These are phyloP conservation scores for Phoebastria nigripes DNA, from an alignment of 2,797 vertebrate species.

Conservation along the genomic window DNA sequence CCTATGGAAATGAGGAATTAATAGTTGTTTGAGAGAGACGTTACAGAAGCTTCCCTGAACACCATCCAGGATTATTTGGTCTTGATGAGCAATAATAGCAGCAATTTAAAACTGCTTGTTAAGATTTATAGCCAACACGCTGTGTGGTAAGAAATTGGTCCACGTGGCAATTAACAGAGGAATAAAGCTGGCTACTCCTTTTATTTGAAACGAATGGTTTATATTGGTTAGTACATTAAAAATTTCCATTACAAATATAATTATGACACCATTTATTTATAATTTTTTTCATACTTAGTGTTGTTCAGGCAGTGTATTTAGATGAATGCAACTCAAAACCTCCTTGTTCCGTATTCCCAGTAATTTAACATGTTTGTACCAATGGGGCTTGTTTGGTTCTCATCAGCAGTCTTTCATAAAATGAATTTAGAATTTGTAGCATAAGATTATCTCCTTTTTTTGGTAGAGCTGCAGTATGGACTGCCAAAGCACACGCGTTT, in stretches of 20 bases:
- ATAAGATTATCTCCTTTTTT: not conserved
- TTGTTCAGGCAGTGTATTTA: not conserved
- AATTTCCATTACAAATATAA: constrained; percentile 20
- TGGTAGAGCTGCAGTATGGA: not conserved
- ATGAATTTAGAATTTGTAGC: not conserved
- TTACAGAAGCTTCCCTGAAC: constrained; percentile 37
- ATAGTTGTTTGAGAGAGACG: not conserved
- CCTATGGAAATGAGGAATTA: constrained; percentile 52
- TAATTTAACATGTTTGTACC: not conserved
- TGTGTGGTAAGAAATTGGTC: constrained; percentile 17
- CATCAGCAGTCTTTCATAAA: not conserved
- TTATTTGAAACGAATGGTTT: not conserved
- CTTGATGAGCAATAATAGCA: constrained; percentile 46
- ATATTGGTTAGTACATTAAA: not conserved
- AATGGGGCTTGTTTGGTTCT: not conserved
- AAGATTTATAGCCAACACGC: constrained; percentile 7
- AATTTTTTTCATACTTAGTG: not conserved
- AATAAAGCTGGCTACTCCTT: constrained; percentile 8
- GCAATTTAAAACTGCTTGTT: constrained; percentile 39
- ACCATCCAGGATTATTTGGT: not conserved
- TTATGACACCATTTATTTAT: not conserved
- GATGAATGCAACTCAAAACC: not conserved
- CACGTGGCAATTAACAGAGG: constrained; percentile 6
- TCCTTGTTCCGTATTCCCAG: not conserved
- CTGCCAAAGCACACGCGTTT: not conserved